Evolutionary conservation across 2,113 vertebrate genomes (phyloP), one percentile per base, ranked within the genome.

Genomic region (Atlantisia rogersi): DNA sequence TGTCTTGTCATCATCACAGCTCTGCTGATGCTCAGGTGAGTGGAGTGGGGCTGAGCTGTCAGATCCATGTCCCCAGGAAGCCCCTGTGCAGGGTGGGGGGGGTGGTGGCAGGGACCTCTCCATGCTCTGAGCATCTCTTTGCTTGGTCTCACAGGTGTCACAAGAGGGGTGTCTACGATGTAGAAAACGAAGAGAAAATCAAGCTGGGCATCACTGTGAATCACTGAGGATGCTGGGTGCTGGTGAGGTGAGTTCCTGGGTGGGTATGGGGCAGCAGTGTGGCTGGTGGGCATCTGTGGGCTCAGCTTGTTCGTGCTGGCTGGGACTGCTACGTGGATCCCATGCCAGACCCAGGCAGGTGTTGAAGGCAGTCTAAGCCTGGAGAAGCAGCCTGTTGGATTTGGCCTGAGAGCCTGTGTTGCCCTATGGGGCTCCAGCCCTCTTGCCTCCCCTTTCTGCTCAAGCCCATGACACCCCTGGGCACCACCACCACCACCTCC

Each of bases 111-210:
- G 58, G 22, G 40, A 19, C 31, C 53, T 58, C 62, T 86, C 39
- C 11, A 1, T 26, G n/a, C 69, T 59, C 83, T 95, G 62, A 96
- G 46, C 70, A n/a, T 25, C 69, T 88, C 52, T 94, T 32, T 94
- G 65, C 62, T 94, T 78, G 87, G 85, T 91, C 65, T 97, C 50
- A 4, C 96, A 99, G 99, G 98, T 99, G 99, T 98, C 99, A 99
- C 93, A 99, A 99, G 94, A 98, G 99, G 94, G 99, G 99, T 94
- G 99, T 98, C 52, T 99, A 99, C 86, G 98, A 99, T 62, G 99
- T 99, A 90, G 99, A 99, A 98, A 99, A 97, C 58, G 99, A 99
- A 97, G 99, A 99, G 97, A 99, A 99, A 97, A 98, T 99, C 92
- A 99, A 99, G 96, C 96, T 99, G 96, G 99, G 99, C 94, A 97